A percentile compares a stretch with the other conserved stretches of the same genome.
Evolutionary conservation across 2,888 invertebrate genomes (phyloP).

Genomic region (Cataglyphis livida): DNA sequence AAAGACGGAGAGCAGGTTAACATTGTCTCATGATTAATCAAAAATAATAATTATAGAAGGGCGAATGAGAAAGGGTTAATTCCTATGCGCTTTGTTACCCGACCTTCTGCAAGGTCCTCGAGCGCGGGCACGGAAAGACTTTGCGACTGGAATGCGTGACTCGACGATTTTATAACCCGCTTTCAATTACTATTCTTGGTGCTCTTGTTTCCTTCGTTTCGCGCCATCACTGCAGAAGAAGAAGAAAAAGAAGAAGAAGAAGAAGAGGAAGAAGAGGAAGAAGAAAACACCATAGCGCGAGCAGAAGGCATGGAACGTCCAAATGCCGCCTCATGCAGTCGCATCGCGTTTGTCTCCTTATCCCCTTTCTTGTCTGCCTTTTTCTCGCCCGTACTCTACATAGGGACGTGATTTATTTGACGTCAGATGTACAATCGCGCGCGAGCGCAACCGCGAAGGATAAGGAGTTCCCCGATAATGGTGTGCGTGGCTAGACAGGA

Average conservation of each 20-base stretch:
- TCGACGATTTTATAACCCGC: conserved; percentile 77
- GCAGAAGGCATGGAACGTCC: conserved; percentile 57
- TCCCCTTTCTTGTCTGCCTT: conserved; percentile 30
- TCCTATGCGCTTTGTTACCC: background rate
- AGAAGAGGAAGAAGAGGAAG: background rate
- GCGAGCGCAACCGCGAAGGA: conserved; percentile 10
- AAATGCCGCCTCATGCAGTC: conserved; percentile 55
- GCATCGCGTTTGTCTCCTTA: conserved; percentile 55
- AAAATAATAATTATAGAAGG: background rate
- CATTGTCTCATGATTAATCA: background rate
- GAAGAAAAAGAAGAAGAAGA: background rate
- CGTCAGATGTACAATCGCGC: conserved; percentile 50
- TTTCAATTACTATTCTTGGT: conserved; percentile 76
- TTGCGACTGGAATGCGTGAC: conserved; percentile 75
- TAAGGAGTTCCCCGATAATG: conserved; percentile 7
- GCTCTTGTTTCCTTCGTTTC: conserved; percentile 62
- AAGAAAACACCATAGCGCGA: conserved; percentile 53
- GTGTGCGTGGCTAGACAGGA: conserved; percentile 47
- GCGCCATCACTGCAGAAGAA: conserved; percentile 4
- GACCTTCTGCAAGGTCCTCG: conserved; percentile 73
- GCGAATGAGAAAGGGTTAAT: background rate
- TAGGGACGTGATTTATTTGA: conserved; percentile 70
- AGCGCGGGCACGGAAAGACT: conserved; percentile 43
- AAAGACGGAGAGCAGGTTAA: background rate
- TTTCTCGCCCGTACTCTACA: conserved; percentile 15